Conservation (phyloP, 2,113 vertebrate genomes). For the Boulengeromyrus knoepffleri region DNA sequence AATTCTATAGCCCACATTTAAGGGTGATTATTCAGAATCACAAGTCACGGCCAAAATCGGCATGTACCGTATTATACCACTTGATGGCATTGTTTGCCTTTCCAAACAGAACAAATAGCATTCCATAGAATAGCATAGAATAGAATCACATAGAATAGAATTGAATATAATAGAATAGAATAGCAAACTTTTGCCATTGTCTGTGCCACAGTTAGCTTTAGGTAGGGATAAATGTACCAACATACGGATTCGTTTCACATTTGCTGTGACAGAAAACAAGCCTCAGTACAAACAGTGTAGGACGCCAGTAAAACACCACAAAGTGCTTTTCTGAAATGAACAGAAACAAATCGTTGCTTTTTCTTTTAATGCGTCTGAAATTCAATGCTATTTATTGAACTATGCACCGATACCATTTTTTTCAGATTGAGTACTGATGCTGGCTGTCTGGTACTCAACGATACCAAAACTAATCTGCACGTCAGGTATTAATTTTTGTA, state of each 20-base stretch:
- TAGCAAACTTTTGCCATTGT: neutral
- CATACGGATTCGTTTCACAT: too few relatives aligned
- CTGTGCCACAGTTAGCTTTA: neutral
- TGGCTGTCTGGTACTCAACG: neutral
- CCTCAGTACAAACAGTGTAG: neutral
- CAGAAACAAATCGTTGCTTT: neutral
- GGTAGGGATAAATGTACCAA: too few relatives aligned
- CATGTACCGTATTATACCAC: neutral
- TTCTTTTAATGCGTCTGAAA: neutral
- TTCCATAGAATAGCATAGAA: neutral
- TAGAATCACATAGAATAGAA: neutral
- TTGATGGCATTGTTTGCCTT: neutral
- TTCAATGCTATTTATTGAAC: neutral
- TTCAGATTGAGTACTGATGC: neutral
- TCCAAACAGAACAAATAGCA: neutral
- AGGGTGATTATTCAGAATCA: neutral
- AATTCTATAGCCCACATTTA: neutral
- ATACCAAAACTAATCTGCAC: neutral
- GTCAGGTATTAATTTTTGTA: neutral
- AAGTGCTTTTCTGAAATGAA: neutral
- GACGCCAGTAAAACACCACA: neutral
- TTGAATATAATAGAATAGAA: neutral
- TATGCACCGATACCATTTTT: neutral
- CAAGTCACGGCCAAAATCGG: neutral
- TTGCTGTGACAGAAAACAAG: neutral